Percentiles rank a stretch among this genome's conserved stretches.
phyloP scores from a whole-genome alignment of 1,140 invertebrate species.

The Cyclina sinensis region DNA sequence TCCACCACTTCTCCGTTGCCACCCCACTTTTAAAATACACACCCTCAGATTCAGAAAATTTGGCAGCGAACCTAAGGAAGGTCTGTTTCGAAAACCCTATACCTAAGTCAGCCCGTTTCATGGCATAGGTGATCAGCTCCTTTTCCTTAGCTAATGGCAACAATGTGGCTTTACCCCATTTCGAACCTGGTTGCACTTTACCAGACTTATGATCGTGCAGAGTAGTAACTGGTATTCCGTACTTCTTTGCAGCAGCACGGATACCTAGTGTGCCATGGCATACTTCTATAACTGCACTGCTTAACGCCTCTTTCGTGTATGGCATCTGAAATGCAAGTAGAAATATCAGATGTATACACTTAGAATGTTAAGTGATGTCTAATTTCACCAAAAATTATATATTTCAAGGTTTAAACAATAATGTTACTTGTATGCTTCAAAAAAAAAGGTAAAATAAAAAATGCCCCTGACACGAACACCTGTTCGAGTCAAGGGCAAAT shows the following conservation, averaged over 20 bases:
- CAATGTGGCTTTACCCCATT: no score
- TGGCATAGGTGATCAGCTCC: no score
- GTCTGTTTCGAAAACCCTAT: no score
- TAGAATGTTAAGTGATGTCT: neutral
- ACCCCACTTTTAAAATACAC: neutral
- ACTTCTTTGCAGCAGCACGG: no score
- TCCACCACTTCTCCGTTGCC: neutral
- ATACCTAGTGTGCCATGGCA: neutral
- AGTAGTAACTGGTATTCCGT: no score
- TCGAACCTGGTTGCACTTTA: no score
- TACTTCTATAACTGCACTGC: neutral
- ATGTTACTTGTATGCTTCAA: no score
- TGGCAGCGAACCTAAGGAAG: no score
- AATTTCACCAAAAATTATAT: neutral
- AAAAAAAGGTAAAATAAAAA: neutral
- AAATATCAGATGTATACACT: neutral
- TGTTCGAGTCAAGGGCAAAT: neutral
- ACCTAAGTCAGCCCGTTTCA: no score
- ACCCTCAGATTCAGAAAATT: neutral
- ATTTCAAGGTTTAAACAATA: no score
- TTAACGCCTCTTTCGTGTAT: neutral
- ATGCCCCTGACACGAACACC: neutral
- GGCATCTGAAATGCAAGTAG: neutral
- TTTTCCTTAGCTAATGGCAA: no score
- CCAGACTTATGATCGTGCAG: no score